These are phyloP conservation scores for Allolobophora icterica DNA, from an alignment of 2,888 invertebrate species.

Conservation along the genomic window DNA sequence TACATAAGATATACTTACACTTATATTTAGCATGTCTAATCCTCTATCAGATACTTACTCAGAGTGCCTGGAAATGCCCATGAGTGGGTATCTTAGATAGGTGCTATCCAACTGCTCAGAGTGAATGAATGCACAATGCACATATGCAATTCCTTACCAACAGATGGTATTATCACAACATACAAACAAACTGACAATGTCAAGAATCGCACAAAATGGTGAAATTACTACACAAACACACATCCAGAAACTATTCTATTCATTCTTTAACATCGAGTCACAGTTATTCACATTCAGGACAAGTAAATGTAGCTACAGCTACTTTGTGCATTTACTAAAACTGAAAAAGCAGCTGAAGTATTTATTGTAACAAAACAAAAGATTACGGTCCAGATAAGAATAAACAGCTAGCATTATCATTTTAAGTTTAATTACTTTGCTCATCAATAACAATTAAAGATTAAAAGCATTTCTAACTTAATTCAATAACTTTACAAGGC, in stretches of 20 bases:
- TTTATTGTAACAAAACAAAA: neutral
- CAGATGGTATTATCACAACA: neutral
- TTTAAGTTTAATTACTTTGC: neutral
- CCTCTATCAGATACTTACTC: no score
- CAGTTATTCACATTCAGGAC: neutral
- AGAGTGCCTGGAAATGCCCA: no score
- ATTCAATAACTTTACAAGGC: neutral
- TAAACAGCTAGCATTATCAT: slow-evolving; percentile 13
- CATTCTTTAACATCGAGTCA: neutral
- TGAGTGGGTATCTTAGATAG: no score
- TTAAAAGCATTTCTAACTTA: neutral
- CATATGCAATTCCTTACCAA: neutral
- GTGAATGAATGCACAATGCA: no score
- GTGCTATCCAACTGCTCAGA: no score
- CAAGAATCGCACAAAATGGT: neutral
- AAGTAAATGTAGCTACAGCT: neutral
- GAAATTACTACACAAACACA: neutral
- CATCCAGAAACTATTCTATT: neutral
- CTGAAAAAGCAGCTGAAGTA: neutral
- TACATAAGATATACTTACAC: neutral
- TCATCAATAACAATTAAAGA: neutral
- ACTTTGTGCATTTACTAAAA: neutral
- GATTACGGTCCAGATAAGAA: neutral
- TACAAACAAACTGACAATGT: neutral
- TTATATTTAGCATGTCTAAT: no score